Evolutionary conservation across 2,797 vertebrate species (phyloP).

Genomic region (Alca torda): DNA sequence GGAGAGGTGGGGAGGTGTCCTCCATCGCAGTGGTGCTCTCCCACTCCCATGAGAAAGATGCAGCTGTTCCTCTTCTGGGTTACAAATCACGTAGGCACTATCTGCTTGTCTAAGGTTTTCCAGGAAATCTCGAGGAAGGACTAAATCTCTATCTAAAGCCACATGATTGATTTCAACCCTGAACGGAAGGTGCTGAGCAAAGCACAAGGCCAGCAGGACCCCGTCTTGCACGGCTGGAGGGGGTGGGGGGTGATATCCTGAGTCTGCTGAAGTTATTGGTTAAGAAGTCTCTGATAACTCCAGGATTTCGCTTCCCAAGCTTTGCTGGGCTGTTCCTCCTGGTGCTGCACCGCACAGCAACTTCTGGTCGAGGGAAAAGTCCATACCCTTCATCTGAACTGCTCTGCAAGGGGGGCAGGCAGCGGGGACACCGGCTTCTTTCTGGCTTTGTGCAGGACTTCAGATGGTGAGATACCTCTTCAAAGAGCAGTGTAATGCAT

Average conservation of each 20-base stretch:
- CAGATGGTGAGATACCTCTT: background rate
- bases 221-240: background rate
- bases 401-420: background rate
- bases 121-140: background rate
- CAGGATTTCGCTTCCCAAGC: background rate
- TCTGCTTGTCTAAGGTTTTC: background rate
- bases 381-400: background rate
- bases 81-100: fast-evolving
- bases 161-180: background rate
- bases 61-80: background rate
- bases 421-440: background rate
- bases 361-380: background rate
- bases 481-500: background rate
- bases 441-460: background rate
- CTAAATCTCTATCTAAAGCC: background rate
- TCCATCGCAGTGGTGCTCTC: fast-evolving
- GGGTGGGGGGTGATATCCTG: background rate
- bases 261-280: background rate
- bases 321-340: background rate
- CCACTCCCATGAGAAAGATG: background rate
- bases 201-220: background rate
- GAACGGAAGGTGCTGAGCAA: background rate
- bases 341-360: fast-evolving
- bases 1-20: background rate
- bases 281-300: background rate